Evolutionary conservation across 2,888 invertebrate genomes (phyloP).

Genomic region (Brachyptera risi): DNA sequence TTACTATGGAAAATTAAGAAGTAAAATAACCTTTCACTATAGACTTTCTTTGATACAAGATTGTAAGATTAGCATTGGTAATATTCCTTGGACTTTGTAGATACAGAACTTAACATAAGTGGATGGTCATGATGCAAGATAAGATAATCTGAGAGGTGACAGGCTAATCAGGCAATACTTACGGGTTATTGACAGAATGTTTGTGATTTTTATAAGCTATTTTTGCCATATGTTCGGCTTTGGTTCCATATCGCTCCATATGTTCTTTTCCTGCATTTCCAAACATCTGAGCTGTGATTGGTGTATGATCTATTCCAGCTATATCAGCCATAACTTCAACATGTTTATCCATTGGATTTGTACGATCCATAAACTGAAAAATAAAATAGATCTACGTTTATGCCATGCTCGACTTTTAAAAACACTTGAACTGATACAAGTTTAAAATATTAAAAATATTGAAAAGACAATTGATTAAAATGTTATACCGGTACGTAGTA

Average conservation of each 20-base stretch:
- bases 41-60: too few species aligned
- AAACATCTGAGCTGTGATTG: conserved; percentile 92
- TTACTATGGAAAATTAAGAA: too few species aligned
- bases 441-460: neutral
- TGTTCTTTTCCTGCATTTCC: conserved; percentile 95
- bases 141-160: neutral
- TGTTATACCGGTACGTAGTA: too few species aligned
- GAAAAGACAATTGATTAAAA: neutral
- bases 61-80: too few species aligned
- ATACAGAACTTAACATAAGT: too few species aligned
- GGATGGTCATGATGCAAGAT: too few species aligned
- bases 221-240: conserved; percentile 90
- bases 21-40: too few species aligned
- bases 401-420: too few species aligned
- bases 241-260: conserved; percentile 93
- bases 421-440: neutral
- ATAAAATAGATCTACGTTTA: conserved; percentile 15
- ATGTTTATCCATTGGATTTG: conserved; percentile 87
- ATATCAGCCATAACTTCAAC: conserved; percentile 79
- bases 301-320: conserved; percentile 74
- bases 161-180: conserved; percentile 42
- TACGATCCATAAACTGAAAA: conserved; percentile 67
- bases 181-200: conserved; percentile 94
- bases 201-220: conserved; percentile 97
- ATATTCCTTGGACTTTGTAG: neutral